phyloP scores from a whole-genome alignment of 1,140 invertebrate genomes.

The Zelostemma sp. region DNA sequence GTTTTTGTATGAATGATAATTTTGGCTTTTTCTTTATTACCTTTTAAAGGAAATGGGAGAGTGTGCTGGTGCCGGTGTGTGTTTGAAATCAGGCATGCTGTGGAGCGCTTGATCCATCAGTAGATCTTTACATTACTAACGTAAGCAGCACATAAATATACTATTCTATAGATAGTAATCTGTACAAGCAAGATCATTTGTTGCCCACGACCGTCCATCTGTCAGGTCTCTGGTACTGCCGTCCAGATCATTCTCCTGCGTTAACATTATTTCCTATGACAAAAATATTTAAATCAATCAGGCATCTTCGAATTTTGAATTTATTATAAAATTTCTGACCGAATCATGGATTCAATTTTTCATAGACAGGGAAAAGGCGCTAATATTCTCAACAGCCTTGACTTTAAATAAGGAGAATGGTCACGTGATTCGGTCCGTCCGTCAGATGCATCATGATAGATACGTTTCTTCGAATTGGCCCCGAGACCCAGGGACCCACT shows the following conservation, averaged over 20 bases:
- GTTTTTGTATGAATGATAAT: background rate
- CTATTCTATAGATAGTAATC: constrained; percentile 60
- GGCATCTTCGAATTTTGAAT: background rate
- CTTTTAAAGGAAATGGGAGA: background rate
- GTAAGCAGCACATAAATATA: constrained; percentile 60
- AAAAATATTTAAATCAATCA: background rate
- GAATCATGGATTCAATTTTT: background rate
- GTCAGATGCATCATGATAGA: constrained; percentile 54
- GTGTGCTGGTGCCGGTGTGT: background rate
- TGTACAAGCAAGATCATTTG: constrained; percentile 59
- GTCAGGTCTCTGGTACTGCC: background rate
- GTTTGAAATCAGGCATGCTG: background rate
- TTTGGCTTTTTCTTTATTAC: background rate
- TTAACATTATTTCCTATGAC: background rate
- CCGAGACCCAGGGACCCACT: constrained; percentile 39
- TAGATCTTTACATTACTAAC: constrained; percentile 54
- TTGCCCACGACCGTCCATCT: constrained; percentile 50
- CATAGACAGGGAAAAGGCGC: background rate
- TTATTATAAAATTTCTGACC: background rate
- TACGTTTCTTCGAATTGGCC: constrained; percentile 53
- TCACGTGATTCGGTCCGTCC: constrained; percentile 21
- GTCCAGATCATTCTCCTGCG: background rate
- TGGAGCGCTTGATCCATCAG: constrained; percentile 36
- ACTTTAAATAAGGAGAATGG: constrained; percentile 24
- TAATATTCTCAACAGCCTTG: constrained; percentile 14